Base-by-base conservation (phyloP, 2,888 invertebrate species). In the Tribolium freemani region DNA sequence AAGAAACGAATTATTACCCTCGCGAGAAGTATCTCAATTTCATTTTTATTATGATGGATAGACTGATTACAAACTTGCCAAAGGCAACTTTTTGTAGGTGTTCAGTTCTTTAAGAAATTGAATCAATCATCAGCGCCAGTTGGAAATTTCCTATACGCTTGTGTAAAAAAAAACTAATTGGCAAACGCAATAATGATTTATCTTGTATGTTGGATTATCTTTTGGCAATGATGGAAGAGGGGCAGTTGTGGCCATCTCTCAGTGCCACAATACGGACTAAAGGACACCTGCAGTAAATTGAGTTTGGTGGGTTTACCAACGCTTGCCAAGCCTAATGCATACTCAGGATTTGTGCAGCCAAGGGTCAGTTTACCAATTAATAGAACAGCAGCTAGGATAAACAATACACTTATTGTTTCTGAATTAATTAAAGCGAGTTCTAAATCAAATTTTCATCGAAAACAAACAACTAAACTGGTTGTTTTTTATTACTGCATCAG, bases 161-260 rank as follows among this genome's bases (percentile, higher is more conserved):
- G 30, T 20, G 64, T n/a, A 13, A 21, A 20, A 64, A 31, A 13
- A 56, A 50, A 50, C 61, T 61, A 70, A 70, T 70, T 70, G 70
- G n/a, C 38, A 20, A 57, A 48, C 30, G 46, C 57, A 64, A 64
- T 71, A 53, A 66, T 48, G 54, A 54, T 66, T 71, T 57, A 71
- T 71, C 71, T 61, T 16, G 46, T 21, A 21, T 45, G 38, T 53
- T 38, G 68, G 56, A 68, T 68, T 72, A 68, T 61, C 72, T 54
- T 61, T 68, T 69, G 69, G 72, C 72, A 69, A 56, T 72, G 72
- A 72, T 54, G 45, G 54, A 67, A 53, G 51, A 71, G 66, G 64
- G 71, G 66, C 66, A 54, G 51, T 51, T 13, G 53, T 60, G 20
- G 38, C 20, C 67, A 68, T 67, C 67, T 46, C 38, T 71, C 63